Evolutionary conservation across 1,140 invertebrate genomes (phyloP).

Genomic region (Bombus impatiens): DNA sequence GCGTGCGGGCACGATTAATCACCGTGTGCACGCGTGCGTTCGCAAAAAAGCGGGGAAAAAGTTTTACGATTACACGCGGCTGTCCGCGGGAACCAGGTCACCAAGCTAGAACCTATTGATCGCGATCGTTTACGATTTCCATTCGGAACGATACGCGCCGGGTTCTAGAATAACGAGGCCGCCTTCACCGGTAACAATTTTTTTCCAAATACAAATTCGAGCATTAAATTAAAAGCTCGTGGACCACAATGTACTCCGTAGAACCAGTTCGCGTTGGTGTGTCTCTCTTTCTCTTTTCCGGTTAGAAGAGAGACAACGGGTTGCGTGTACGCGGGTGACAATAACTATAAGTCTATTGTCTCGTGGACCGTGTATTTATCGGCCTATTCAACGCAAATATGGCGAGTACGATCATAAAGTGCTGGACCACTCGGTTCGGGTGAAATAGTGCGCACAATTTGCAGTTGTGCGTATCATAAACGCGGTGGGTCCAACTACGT

Average conservation of each 20-base stretch:
- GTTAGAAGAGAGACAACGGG: background rate
- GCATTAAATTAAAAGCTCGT: constrained; percentile 59
- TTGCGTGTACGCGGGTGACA: constrained; percentile 57
- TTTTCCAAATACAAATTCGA: constrained; percentile 61
- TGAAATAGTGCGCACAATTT: constrained; percentile 66
- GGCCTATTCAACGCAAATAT: constrained; percentile 71
- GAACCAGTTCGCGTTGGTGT: constrained; percentile 8
- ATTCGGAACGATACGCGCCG: constrained; percentile 37
- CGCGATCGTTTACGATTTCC: constrained; percentile 57
- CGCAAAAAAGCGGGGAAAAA: constrained; percentile 8
- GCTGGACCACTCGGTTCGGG: constrained; percentile 34
- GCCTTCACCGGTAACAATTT: background rate
- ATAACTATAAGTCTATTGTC: constrained; percentile 72
- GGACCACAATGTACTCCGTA: constrained; percentile 45
- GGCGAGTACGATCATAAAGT: constrained; percentile 64
- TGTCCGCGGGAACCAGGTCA: constrained; percentile 53
- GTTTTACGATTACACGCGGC: constrained; percentile 59
- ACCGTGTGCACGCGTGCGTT: constrained; percentile 22
- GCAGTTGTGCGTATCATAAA: constrained; percentile 50
- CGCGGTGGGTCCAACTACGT: constrained; percentile 44
- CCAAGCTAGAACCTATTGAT: constrained; percentile 28
- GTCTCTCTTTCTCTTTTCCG: background rate
- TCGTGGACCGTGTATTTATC: constrained; percentile 63
- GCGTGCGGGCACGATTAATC: constrained; percentile 59
- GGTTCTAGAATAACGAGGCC: constrained; percentile 52